phyloP scores from a whole-genome alignment of 2,888 invertebrate genomes.

The Escarpia spicata region DNA sequence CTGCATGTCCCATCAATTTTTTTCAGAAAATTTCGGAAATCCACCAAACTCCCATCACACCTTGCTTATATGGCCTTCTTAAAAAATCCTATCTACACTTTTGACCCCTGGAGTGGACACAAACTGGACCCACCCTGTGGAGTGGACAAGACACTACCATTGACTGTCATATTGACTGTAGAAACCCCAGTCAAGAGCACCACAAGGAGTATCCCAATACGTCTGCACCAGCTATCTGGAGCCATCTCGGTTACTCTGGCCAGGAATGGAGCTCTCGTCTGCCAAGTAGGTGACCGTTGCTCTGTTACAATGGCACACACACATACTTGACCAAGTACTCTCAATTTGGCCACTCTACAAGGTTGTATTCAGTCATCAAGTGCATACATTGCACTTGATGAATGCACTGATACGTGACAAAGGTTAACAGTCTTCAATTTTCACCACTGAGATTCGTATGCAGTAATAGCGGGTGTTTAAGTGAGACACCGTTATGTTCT shows the following conservation, averaged over 20 bases:
- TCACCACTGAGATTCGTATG: not conserved
- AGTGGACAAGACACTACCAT: not conserved
- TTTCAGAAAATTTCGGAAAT: too few relatives aligned
- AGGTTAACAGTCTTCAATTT: not conserved
- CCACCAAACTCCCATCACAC: too few relatives aligned
- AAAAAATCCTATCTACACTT: not conserved
- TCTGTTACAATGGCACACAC: not conserved
- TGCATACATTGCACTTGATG: not conserved
- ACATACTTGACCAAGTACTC: not conserved
- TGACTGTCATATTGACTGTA: not conserved
- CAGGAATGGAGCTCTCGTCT: not conserved
- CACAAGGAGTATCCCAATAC: not conserved
- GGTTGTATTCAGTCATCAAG: not conserved
- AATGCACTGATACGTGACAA: not conserved
- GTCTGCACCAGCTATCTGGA: not conserved
- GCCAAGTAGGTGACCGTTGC: not conserved
- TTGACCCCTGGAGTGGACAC: not conserved
- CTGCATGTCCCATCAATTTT: too few relatives aligned
- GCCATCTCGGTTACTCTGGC: not conserved
- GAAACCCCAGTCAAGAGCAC: not conserved
- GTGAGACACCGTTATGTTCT: too few relatives aligned
- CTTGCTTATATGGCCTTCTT: too few relatives aligned
- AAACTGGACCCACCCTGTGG: not conserved
- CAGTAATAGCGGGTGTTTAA: not conserved
- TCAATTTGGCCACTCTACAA: not conserved